A percentile compares a stretch with the other conserved stretches of the same genome.
Evolutionary conservation across 64 coral and sea anemone genomes (phyloP).

Genomic region (Stylophora pistillata): DNA sequence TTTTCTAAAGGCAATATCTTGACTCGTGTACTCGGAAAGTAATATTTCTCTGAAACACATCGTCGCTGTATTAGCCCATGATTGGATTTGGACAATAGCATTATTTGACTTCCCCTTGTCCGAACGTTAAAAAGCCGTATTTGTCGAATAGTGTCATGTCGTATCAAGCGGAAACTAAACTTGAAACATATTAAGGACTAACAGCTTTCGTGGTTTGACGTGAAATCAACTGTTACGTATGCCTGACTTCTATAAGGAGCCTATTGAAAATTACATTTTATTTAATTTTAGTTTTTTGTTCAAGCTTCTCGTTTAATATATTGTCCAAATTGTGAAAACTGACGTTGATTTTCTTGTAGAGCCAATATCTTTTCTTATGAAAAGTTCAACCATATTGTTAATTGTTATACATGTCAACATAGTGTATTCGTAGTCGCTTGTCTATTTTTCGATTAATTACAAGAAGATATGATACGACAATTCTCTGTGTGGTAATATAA

Average conservation of each 20-base stretch:
- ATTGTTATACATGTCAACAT: conserved; percentile 45
- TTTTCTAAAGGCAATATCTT: conserved; percentile 7
- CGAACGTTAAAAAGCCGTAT: conserved; percentile 49
- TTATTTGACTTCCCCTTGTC: conserved; percentile 34
- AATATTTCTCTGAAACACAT: conserved; percentile 15
- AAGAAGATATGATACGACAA: conserved; percentile 14
- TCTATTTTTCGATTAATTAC: conserved; percentile 29
- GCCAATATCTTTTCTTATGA: conserved; percentile 22
- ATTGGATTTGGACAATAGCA: conserved; percentile 27
- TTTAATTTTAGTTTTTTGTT: not conserved
- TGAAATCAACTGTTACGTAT: not conserved
- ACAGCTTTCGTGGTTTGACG: not conserved
- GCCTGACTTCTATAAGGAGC: not conserved
- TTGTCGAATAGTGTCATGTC: not conserved
- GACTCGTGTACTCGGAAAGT: conserved; percentile 12
- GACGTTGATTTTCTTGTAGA: not conserved
- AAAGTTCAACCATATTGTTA: conserved; percentile 37
- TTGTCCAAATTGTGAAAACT: conserved; percentile 37
- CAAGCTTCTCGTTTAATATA: conserved; percentile 38
- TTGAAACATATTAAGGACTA: not conserved
- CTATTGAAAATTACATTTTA: not conserved
- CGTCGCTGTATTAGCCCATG: conserved; percentile 1
- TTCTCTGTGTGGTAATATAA: conserved; percentile 10
- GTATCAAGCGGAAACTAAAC: not conserved
- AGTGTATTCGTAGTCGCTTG: conserved; percentile 23